A percentile compares a stretch with the other conserved stretches of the same genome.
Evolutionary conservation across 2,888 invertebrate genomes (phyloP).

Genomic region (Mimumesa dahlbomi): DNA sequence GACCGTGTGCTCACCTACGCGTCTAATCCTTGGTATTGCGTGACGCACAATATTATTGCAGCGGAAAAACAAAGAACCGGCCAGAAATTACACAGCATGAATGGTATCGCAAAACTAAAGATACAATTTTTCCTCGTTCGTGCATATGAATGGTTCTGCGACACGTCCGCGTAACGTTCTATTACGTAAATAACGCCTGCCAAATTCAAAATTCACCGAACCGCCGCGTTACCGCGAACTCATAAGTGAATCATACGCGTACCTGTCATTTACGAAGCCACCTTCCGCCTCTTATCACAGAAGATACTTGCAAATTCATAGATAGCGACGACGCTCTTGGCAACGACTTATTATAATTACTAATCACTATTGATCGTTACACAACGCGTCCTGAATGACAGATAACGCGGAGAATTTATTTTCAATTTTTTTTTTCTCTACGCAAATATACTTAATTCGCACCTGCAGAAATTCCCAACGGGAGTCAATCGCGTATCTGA

Average conservation of each 20-base stretch:
- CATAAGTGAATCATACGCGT: constrained; percentile 2
- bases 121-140: constrained; percentile 1
- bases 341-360: constrained; percentile 45
- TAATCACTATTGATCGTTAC: constrained; percentile 43
- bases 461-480: constrained; percentile 3
- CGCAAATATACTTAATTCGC: constrained; percentile 18
- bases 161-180: background rate
- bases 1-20: background rate
- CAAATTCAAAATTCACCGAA: background rate
- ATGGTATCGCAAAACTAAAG: background rate
- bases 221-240: background rate
- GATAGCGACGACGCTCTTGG: constrained; percentile 29
- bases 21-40: constrained; percentile 20
- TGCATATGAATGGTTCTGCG: background rate
- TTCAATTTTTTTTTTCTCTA: constrained; percentile 20
- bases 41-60: background rate
- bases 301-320: constrained; percentile 37
- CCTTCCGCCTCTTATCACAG: constrained; percentile 46
- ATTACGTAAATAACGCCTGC: background rate
- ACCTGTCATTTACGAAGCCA: background rate
- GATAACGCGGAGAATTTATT: constrained; percentile 16
- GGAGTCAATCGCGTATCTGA: background rate
- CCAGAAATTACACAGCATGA: constrained; percentile 1
- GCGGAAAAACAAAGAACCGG: constrained; percentile 9
- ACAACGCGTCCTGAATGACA: constrained; percentile 22